phyloP scores from a whole-genome alignment of 2,888 invertebrate species.

The Cataglyphis rosenhaueri region DNA sequence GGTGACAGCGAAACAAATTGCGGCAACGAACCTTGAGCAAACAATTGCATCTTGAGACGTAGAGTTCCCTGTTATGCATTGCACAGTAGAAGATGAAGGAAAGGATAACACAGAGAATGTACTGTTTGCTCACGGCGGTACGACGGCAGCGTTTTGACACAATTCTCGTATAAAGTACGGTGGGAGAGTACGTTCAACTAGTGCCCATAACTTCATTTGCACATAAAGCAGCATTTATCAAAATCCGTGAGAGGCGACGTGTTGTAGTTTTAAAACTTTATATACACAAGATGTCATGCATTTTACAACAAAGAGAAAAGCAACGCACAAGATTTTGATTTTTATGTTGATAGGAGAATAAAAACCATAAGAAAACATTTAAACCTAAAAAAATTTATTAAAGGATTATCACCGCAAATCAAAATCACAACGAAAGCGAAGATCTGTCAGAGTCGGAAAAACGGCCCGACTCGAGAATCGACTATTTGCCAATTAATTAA shows the following conservation, averaged over 20 bases:
- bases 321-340: background rate
- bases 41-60: constrained; percentile 53
- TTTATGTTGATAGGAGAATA: background rate
- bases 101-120: constrained; percentile 55
- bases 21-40: constrained; percentile 44
- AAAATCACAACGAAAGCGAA: constrained; percentile 12
- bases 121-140: constrained; percentile 59
- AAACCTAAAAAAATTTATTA: background rate
- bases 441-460: constrained; percentile 36
- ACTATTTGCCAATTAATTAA: constrained; percentile 69
- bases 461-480: constrained; percentile 48
- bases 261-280: constrained; percentile 15
- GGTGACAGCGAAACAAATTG: constrained; percentile 51
- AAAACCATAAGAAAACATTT: constrained; percentile 13
- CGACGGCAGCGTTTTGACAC: constrained; percentile 44
- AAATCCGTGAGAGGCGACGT: constrained; percentile 7
- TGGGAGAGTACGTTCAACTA: constrained; percentile 28
- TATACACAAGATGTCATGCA: background rate
- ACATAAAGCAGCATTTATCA: constrained; percentile 42
- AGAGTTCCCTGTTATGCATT: constrained; percentile 48
- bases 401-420: constrained; percentile 15
- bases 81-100: constrained; percentile 47
- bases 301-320: background rate
- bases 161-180: constrained; percentile 54
- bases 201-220: constrained; percentile 50